phyloP scores from a whole-genome alignment of 2,113 vertebrate genomes.

The Anarhynchus alexandrinus region DNA sequence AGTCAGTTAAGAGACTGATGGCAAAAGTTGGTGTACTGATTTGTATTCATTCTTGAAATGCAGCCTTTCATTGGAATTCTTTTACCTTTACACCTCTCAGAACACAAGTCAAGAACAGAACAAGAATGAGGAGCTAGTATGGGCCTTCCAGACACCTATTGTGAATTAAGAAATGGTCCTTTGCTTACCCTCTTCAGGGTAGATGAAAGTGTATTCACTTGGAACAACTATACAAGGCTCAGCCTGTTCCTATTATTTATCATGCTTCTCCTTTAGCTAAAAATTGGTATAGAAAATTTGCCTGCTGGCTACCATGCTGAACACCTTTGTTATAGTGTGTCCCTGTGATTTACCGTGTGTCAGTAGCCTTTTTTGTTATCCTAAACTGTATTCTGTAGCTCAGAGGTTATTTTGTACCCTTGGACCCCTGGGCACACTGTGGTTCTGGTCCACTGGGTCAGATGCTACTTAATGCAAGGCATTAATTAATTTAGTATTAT shows the following conservation, averaged over 20 bases:
- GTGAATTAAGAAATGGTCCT: background rate
- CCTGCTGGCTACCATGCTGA: background rate
- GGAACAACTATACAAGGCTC: background rate
- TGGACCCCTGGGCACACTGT: background rate
- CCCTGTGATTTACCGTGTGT: background rate
- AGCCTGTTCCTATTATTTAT: background rate
- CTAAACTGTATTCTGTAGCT: background rate
- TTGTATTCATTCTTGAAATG: background rate
- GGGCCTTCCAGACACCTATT: background rate
- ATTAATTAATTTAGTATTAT: background rate
- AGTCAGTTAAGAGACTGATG: background rate
- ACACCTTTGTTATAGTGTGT: background rate
- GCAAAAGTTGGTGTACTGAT: background rate
- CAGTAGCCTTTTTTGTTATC: background rate
- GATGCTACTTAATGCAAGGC: background rate
- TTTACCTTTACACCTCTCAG: background rate
- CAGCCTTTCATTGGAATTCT: background rate
- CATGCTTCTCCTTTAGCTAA: background rate
- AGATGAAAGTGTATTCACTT: background rate
- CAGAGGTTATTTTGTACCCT: background rate
- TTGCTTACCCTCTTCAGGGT: background rate
- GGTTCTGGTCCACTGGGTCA: background rate
- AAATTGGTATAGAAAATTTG: background rate
- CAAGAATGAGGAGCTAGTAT: background rate
- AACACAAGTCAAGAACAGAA: background rate